Evolutionary conservation across 2,888 invertebrate genomes (phyloP).

Genomic region (Aproaerema taeniolella): DNA sequence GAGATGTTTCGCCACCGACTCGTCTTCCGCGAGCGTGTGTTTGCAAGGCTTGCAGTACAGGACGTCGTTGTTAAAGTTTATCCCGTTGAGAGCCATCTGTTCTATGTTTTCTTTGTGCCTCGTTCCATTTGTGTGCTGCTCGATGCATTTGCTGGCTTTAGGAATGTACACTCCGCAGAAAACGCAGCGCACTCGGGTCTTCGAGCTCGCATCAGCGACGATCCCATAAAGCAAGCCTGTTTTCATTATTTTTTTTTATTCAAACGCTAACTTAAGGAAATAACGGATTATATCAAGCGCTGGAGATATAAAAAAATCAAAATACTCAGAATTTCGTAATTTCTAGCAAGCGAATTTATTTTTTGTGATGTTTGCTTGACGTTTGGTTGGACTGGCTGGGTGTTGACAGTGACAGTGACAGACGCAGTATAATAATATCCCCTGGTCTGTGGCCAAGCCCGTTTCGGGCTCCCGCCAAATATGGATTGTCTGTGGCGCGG

Average conservation of each 20-base stretch:
- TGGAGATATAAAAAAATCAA: slow-evolving; percentile 9
- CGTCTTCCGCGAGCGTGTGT: slow-evolving; percentile 33
- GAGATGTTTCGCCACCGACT: slow-evolving; percentile 43
- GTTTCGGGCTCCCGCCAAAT: too few relatives aligned
- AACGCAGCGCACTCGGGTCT: slow-evolving; percentile 51
- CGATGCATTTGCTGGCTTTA: slow-evolving; percentile 53
- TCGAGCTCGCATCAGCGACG: slow-evolving; percentile 43
- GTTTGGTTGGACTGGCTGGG: not conserved
- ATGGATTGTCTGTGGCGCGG: too few relatives aligned
- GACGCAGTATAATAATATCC: not conserved
- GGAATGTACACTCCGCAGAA: slow-evolving; percentile 55
- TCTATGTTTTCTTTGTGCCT: slow-evolving; percentile 52
- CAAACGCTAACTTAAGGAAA: too few relatives aligned
- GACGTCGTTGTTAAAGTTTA: slow-evolving; percentile 33
- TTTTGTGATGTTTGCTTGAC: slow-evolving; percentile 14
- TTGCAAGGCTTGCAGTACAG: slow-evolving; percentile 50
- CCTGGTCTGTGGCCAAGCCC: too few relatives aligned
- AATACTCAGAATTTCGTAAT: slow-evolving; percentile 21
- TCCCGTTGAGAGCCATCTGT: slow-evolving; percentile 45
- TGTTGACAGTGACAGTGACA: not conserved
- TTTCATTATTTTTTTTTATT: slow-evolving; percentile 41
- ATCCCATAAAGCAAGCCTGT: slow-evolving; percentile 44
- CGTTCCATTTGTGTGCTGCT: slow-evolving; percentile 50
- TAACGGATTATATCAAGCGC: too few relatives aligned
- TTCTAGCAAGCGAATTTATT: slow-evolving; percentile 18